These are phyloP conservation scores for Sternarchorhynchus goeldii DNA, from an alignment of 2,797 vertebrate species.

Conservation along the genomic window DNA sequence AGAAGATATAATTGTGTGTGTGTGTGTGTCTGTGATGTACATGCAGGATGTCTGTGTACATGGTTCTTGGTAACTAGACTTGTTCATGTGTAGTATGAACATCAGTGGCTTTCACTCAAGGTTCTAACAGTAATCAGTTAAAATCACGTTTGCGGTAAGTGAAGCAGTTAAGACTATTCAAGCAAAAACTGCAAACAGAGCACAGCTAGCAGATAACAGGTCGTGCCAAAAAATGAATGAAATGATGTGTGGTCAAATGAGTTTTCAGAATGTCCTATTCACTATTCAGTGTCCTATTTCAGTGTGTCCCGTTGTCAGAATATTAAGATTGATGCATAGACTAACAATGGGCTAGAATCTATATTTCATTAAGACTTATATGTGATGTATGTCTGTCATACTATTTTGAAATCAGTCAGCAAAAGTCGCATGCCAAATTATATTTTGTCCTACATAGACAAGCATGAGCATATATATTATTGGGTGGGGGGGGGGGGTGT, in stretches of 20 bases:
- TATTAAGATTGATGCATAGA: not conserved
- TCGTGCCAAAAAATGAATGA: not conserved
- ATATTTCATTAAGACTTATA: too few species aligned
- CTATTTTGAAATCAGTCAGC: too few species aligned
- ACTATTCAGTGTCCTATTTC: too few species aligned
- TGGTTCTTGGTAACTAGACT: constrained; percentile 17
- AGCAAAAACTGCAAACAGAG: not conserved
- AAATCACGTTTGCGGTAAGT: not conserved
- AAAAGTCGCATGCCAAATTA: too few species aligned
- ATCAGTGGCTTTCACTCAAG: not conserved
- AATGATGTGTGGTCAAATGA: not conserved
- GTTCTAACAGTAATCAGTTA: not conserved
- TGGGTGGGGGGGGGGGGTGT: too few species aligned
- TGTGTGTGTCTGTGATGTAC: not conserved
- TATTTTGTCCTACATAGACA: too few species aligned
- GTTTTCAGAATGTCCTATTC: not conserved
- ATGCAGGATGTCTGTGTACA: constrained; percentile 1
- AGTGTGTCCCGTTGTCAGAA: too few species aligned
- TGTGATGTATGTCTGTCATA: too few species aligned
- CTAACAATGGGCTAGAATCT: too few species aligned
- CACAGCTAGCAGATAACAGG: not conserved
- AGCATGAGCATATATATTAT: too few species aligned
- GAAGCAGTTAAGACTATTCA: not conserved
- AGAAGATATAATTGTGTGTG: constrained; percentile 3
- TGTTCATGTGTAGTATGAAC: constrained; percentile 1